Conservation (phyloP, 2,888 invertebrate genomes). For the Nemapogon koenigi region DNA sequence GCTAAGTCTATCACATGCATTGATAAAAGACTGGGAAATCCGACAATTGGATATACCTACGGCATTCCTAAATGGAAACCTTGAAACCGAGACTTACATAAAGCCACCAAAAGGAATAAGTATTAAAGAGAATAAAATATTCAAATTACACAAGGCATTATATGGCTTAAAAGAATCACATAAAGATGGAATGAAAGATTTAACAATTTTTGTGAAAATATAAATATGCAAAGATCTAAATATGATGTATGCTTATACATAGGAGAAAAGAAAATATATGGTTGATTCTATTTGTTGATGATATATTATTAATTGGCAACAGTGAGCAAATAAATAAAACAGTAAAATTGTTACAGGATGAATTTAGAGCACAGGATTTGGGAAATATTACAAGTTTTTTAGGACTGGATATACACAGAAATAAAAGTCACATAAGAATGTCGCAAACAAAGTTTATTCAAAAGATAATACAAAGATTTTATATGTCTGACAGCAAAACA, state of each 20-base stretch:
- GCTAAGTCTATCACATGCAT: constrained; percentile 8
- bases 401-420: constrained; percentile 12
- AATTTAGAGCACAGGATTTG: constrained; percentile 12
- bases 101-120: constrained; percentile 13
- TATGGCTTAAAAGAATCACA: constrained; percentile 16
- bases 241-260: constrained; percentile 15
- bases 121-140: background rate
- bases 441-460: background rate
- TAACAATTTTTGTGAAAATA: constrained; percentile 12
- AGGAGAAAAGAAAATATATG: constrained; percentile 10
- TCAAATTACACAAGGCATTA: constrained; percentile 14
- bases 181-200: constrained; percentile 16
- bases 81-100: constrained; percentile 12
- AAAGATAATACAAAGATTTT: background rate
- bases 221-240: constrained; percentile 1
- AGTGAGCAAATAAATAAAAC: constrained; percentile 7
- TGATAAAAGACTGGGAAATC: constrained; percentile 10
- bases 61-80: constrained; percentile 9
- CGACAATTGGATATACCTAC: too few species aligned
- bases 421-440: too few species aligned
- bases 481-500: background rate
- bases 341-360: constrained; percentile 6
- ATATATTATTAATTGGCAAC: constrained; percentile 12
- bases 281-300: constrained; percentile 16
- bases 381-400: constrained; percentile 10